Percentiles rank a stretch among this genome's conserved stretches.
These are phyloP conservation scores for Oscheius sp. DNA, from an alignment of 2,888 invertebrate genomes.

Conservation along the genomic window DNA sequence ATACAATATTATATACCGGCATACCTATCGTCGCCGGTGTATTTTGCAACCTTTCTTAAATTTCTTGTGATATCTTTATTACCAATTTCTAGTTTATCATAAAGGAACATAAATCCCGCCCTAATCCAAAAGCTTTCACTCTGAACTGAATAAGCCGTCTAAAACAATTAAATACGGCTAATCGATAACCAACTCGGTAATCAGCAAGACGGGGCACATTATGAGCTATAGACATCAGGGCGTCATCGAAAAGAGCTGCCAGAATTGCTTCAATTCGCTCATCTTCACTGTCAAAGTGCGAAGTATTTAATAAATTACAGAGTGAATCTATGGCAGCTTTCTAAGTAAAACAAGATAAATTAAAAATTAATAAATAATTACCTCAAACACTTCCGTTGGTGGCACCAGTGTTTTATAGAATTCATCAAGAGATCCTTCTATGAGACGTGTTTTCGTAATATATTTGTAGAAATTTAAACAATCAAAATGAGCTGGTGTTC, in stretches of 20 bases:
- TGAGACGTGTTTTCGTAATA: constrained; percentile 67
- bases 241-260: constrained; percentile 50
- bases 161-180: not conserved
- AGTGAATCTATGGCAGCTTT: constrained; percentile 29
- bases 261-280: constrained; percentile 27
- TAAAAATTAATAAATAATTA: not conserved
- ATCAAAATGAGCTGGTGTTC: constrained; percentile 66
- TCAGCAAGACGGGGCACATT: constrained; percentile 51
- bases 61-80: constrained; percentile 40
- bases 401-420: constrained; percentile 55
- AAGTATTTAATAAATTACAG: constrained; percentile 5
- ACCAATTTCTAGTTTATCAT: constrained; percentile 58
- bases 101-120: constrained; percentile 68
- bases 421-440: constrained; percentile 50
- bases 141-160: constrained; percentile 56
- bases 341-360: constrained; percentile 1
- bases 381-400: constrained; percentile 53
- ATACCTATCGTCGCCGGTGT: constrained; percentile 68
- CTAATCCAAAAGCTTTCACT: constrained; percentile 71
- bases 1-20: not conserved
- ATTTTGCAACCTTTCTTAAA: constrained; percentile 54
- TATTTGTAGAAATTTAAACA: constrained; percentile 65
- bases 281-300: constrained; percentile 32
- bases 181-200: constrained; percentile 19
- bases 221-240: constrained; percentile 52